Percentiles rank a stretch among this genome's conserved stretches.
Evolutionary conservation across 2,888 invertebrate genomes (phyloP).

Genomic region (Schizotus pectinicornis): DNA sequence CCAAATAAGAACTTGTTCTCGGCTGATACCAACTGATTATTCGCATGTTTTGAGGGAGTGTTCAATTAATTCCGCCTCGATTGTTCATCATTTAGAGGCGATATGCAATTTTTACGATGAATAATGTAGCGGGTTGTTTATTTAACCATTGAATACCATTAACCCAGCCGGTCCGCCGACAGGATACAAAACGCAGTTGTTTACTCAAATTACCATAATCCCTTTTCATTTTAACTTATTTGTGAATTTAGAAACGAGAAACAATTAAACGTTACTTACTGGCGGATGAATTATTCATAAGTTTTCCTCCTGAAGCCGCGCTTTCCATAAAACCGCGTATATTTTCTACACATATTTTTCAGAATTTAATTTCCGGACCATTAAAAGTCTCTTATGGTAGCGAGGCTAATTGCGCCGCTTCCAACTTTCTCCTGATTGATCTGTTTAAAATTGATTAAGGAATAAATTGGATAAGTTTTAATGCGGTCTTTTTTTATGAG

Average conservation of each 20-base stretch:
- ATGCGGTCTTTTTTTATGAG: constrained; percentile 5
- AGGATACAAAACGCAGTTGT: constrained; percentile 20
- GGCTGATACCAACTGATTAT: too few relatives aligned
- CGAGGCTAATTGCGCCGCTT: constrained; percentile 14
- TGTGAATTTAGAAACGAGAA: constrained; percentile 27
- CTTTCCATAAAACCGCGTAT: constrained; percentile 12
- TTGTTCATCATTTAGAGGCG: too few relatives aligned
- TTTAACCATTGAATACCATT: constrained; percentile 22
- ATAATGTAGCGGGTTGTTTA: constrained; percentile 10
- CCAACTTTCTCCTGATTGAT: constrained; percentile 24
- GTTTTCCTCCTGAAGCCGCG: not conserved
- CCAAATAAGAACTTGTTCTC: too few relatives aligned
- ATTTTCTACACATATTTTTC: constrained; percentile 21
- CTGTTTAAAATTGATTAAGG: constrained; percentile 26
- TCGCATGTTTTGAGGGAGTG: too few relatives aligned
- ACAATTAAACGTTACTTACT: constrained; percentile 29
- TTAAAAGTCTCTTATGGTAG: constrained; percentile 23
- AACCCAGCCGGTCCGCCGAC: constrained; percentile 8
- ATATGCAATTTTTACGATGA: not conserved
- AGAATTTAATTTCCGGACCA: constrained; percentile 14
- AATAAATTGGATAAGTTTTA: constrained; percentile 26
- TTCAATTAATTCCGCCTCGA: too few relatives aligned
- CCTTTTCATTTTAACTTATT: constrained; percentile 27
- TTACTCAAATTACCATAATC: constrained; percentile 30
- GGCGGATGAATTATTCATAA: constrained; percentile 27